phyloP scores from a whole-genome alignment of 2,797 vertebrate genomes.

The Arnoldichthys spilopterus region DNA sequence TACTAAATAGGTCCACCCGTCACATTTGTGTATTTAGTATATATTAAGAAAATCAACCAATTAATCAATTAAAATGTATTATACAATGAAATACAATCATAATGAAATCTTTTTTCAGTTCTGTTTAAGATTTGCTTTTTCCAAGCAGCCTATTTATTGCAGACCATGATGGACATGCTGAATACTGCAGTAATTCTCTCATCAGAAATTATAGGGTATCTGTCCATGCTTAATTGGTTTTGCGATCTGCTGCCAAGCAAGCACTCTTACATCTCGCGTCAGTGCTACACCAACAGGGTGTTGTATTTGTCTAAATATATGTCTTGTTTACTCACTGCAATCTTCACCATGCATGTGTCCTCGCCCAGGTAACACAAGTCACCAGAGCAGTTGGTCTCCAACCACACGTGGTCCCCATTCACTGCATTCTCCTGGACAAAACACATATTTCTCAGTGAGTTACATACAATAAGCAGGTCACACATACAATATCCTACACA shows the following conservation, averaged over 20 bases:
- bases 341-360: slow-evolving; percentile 92
- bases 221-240: not conserved
- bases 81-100: no score
- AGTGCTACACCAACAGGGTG: not conserved
- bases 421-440: slow-evolving; percentile 88
- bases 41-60: no score
- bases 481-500: not conserved
- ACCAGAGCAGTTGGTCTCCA: slow-evolving; percentile 96
- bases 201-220: not conserved
- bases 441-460: slow-evolving; percentile 10
- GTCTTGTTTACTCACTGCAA: slow-evolving; percentile 86
- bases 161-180: not conserved
- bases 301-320: slow-evolving; percentile 5
- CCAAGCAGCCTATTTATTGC: not conserved
- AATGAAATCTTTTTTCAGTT: not conserved
- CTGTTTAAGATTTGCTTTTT: not conserved
- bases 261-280: not conserved
- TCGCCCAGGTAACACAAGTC: slow-evolving; percentile 97
- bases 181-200: not conserved
- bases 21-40: not conserved
- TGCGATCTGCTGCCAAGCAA: not conserved
- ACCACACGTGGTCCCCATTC: slow-evolving; percentile 96
- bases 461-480: slow-evolving; percentile 1
- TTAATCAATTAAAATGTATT: no score
- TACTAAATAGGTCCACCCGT: not conserved